Evolutionary conservation across 1,140 invertebrate genomes (phyloP), one percentile per base, ranked within the genome.

Genomic region (Chrysopa pallens): DNA sequence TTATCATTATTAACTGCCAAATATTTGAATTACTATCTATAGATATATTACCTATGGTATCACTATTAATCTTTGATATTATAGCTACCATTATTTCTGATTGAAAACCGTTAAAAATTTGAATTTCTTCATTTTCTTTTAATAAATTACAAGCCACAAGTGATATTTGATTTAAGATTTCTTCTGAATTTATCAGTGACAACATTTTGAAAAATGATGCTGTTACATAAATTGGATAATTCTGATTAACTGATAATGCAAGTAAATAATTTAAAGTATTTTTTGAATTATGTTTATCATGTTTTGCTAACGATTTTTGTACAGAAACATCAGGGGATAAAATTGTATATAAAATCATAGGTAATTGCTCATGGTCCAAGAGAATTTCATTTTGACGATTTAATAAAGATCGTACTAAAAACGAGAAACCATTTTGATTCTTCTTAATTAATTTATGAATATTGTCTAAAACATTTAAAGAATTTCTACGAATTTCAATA

Each of bases 341-440:
- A 31, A 66, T 44, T 35, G 67, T 66, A 38, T 64, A 70, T 0
- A 74, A 48, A 36, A 65, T 53, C 5, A 73, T 39, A 1, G 70
- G 63, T 6, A 73, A 47, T 43, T 76, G 78, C 40, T 80, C 69
- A 44, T 64, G 54, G 49, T 82, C 79, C 36, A 78, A 51, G 28
- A 63, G 39, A 35, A 83, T 60, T 52, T 82, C 78, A 13, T 66
- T 54, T 27, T 43, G 46, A 36, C 50, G 41, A 15, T 50, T 42
- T 6, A 48, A 29, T 15, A 56, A 23, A 40, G 45, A 29, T 23
- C 47, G 13, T 29, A 53, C 50, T 14, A 29, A 38, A 14, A 6
- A 7, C 12, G 36, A 12, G 28, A 48, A 50, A 5, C 36, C 14
- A 6, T 39, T 36, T 27, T 43, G 1, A 4, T 39, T 11, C 11